Evolutionary conservation across 2,888 invertebrate genomes (phyloP), one percentile per base, ranked within the genome.

Genomic region (Notocelia uddmanniana): DNA sequence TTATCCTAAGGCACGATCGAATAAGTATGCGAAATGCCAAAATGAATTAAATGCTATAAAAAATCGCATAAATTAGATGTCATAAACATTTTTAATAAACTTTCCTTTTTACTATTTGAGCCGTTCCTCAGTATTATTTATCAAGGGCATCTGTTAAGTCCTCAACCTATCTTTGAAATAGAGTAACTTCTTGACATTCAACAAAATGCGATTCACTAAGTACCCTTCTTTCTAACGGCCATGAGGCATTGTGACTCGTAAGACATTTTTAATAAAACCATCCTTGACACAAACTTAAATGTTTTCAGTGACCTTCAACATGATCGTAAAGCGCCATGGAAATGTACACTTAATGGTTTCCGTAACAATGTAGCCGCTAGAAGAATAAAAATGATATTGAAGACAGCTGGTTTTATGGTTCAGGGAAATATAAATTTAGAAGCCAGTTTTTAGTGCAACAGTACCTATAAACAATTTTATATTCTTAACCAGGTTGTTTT

Each of bases 251-350:
- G 50, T 50, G 50, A 18, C 50, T 48, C 5, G 45, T n/a, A 45
- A 45, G 45, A 52, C 45, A 18, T 54, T 71, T 71, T 68, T 68
- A 68, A 62, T 62, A 72, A 68, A 62, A 60, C 48, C 66, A 34
- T 41, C 70, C 67, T 71, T 48, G 52, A 72, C 71, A 66, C 59
- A 72, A 67, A 60, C 55, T 72, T 62, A 67, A 67, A 62, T 67
- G 62, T 68, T 55, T 62, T 23, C 54, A 60, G 23, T 34, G 45
- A 26, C 34, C 59, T 67, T 71, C 52, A 54, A 21, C 54, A 18
- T 2, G 59, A 18, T 50, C 55, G 62, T 68, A 72, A 68, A 68
- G 34, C n/a, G 45, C 13, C 19, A 72, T 68, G 41, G 50, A 62
- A 68, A 62, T 68, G 55, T 45, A 13, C 45, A 6, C 31, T 31